Base-by-base conservation (phyloP, 2,888 invertebrate species). In the Mamestra brassicae region DNA sequence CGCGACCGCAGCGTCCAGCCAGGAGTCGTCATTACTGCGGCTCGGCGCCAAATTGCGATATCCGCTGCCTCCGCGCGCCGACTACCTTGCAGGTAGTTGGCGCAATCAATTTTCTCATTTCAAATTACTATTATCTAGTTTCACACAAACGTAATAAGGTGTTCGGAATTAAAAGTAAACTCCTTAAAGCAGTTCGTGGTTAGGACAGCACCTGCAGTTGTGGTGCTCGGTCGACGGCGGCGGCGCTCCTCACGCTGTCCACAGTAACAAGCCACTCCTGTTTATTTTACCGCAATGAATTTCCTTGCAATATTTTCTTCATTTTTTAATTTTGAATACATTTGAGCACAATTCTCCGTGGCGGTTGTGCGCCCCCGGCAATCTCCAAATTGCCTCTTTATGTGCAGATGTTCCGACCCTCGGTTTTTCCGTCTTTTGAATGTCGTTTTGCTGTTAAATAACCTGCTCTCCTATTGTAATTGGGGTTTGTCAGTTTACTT, bases 351-450 rank as follows among this genome's bases (percentile, higher is more conserved):
- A 96, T 96, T 95, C 95, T 93, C 93, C 91, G 93, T 93, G 94
- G 93, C 93, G 93, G 96, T 92, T 91, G 95, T 92, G 90, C 95
- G 96, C 96, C 96, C 95, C 94, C 94, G 96, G 96, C 96, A 96
- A 96, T 96, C 94, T 96, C 94, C 96, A 96, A 96, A 96, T 96
- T 96, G 96, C 96, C 96, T 96, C 96, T 96, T 96, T 96, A 96
- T 96, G 96, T 95, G 95, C 96, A 96, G 96, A 96, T 95, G 96
- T 95, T 95, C 94, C 96, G 92, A 95, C 95, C 95, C 96, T 94
- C 95, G 95, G 94, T 94, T 95, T 95, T 96, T 95, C 95, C 95
- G 94, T 96, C 96, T 96, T 95, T 96, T 96, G 95, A 96, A 96
- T 96, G 96, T 96, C 96, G 94, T 95, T 96, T 95, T 95, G 94